Conservation (phyloP, 35 echinoderm and acorn worm genomes). For the Hemicentrotus pulcherrimus region DNA sequence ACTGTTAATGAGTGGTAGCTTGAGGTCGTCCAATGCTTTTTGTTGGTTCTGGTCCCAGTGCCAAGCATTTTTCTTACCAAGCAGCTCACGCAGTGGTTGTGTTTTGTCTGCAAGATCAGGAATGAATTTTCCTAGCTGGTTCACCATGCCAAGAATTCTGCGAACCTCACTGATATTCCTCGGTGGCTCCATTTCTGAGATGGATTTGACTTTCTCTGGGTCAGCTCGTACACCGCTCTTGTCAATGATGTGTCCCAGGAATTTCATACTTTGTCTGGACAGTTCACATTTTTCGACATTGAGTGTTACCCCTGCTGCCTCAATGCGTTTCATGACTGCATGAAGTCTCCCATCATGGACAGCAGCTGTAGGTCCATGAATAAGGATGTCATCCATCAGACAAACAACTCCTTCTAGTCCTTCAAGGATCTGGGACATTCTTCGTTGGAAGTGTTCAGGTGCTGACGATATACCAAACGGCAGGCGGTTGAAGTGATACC, state of each 20-base stretch:
- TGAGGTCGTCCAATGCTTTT: conserved; percentile 41
- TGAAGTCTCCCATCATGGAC: conserved; percentile 55
- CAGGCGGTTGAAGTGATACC: conserved; percentile 62
- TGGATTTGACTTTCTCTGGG: conserved; percentile 24
- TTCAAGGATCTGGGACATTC: conserved; percentile 63
- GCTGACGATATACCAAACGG: conserved; percentile 67
- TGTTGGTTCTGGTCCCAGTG: conserved; percentile 61
- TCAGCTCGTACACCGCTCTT: conserved; percentile 34
- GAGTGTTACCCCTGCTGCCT: conserved; percentile 64
- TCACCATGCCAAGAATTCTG: conserved; percentile 75
- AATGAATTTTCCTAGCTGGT: conserved; percentile 70
- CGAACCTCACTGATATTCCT: conserved; percentile 52
- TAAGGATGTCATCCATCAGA: conserved; percentile 76
- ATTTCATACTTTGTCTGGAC: conserved; percentile 18
- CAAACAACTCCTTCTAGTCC: conserved; percentile 41
- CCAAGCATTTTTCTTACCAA: conserved; percentile 68
- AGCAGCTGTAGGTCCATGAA: conserved; percentile 58
- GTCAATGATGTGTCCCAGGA: conserved; percentile 57
- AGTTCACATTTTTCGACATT: conserved; percentile 61
- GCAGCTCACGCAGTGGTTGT: conserved; percentile 60
- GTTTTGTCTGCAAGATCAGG: conserved; percentile 63
- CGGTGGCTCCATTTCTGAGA: conserved; percentile 18
- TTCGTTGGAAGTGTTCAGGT: conserved; percentile 55
- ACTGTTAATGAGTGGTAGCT: conserved; percentile 1
- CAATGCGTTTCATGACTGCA: conserved; percentile 30